Percentiles rank a stretch among this genome's conserved stretches.
Evolutionary conservation across 2,888 invertebrate genomes (phyloP).

Genomic region (Chironomus riparius): DNA sequence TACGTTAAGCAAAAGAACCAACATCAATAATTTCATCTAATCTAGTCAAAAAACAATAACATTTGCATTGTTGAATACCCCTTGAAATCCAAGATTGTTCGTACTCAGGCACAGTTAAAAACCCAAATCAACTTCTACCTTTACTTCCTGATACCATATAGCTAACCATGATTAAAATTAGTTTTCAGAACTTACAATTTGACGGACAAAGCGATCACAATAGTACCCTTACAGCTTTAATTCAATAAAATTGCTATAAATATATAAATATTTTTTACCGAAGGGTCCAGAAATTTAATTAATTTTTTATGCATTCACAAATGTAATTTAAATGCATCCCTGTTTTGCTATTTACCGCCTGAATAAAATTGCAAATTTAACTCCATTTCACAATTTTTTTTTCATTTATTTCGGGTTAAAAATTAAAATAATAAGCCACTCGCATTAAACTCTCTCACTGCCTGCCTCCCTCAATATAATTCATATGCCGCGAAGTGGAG

Average conservation of each 20-base stretch:
- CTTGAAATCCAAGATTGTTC: too few relatives aligned
- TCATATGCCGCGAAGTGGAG: neutral
- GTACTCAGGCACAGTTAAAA: too few relatives aligned
- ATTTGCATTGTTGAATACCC: too few relatives aligned
- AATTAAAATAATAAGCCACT: conserved; percentile 10
- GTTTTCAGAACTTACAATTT: too few relatives aligned
- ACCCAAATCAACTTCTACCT: too few relatives aligned
- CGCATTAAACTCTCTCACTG: neutral
- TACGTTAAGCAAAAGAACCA: too few relatives aligned
- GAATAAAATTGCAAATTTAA: conserved; percentile 16
- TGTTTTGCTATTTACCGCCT: conserved; percentile 9
- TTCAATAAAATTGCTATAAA: neutral
- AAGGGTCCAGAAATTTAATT: conserved; percentile 17
- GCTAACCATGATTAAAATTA: too few relatives aligned
- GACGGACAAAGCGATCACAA: too few relatives aligned
- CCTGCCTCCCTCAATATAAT: neutral
- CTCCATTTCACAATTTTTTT: neutral
- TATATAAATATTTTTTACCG: neutral
- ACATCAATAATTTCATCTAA: too few relatives aligned
- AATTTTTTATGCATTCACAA: conserved; percentile 20
- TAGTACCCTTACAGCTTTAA: too few relatives aligned
- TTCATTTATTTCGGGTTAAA: neutral
- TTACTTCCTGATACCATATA: too few relatives aligned
- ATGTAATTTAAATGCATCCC: conserved; percentile 26
- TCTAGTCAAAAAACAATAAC: too few relatives aligned